Conservation (phyloP, 2,888 invertebrate species). For the Lasioglossum pauxillum region DNA sequence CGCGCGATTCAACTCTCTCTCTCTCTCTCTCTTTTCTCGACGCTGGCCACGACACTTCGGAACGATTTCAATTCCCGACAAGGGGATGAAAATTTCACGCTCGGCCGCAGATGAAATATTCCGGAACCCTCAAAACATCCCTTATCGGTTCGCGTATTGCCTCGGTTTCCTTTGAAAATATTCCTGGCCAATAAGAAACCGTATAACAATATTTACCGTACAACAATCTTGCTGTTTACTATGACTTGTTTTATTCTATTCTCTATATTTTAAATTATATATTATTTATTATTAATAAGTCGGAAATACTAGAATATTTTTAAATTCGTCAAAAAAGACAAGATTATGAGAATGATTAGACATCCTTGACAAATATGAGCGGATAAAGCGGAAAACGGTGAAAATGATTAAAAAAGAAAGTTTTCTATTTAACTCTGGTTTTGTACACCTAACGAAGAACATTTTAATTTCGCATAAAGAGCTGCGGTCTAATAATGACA, state of each 20-base stretch:
- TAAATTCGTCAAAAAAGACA: too few species aligned
- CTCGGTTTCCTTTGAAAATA: slow-evolving; percentile 17
- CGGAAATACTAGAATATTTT: too few species aligned
- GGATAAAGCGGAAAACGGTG: neutral
- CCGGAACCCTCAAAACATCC: slow-evolving; percentile 20
- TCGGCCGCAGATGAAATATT: slow-evolving; percentile 41
- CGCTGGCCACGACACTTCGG: neutral
- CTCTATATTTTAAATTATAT: too few species aligned
- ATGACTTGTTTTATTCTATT: too few species aligned
- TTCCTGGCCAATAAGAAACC: neutral
- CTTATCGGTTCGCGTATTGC: neutral
- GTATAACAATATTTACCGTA: neutral
- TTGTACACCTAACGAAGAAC: neutral
- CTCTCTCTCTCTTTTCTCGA: neutral
- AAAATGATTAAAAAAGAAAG: neutral
- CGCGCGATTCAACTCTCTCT: neutral
- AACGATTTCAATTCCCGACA: slow-evolving; percentile 9
- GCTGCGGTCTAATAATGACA: neutral
- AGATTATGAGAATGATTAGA: neutral
- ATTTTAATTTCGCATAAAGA: neutral
- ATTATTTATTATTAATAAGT: too few species aligned
- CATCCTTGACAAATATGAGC: neutral
- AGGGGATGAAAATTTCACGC: slow-evolving; percentile 42
- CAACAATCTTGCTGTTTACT: neutral
- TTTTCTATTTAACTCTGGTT: too few species aligned